Evolutionary conservation across 1,140 invertebrate species (phyloP).

Genomic region (Heliothis virescens): DNA sequence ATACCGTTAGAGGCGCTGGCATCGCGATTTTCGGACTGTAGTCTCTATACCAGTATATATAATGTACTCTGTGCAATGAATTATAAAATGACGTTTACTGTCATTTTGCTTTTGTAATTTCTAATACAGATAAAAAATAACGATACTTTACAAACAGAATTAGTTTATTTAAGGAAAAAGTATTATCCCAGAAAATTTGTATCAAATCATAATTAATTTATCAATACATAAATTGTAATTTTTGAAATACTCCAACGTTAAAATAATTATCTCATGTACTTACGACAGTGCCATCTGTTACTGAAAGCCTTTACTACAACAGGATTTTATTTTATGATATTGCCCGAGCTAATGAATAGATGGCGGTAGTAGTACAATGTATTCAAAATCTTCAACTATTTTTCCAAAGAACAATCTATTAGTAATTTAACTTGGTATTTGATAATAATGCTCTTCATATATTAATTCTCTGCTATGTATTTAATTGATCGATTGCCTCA

Average conservation of each 20-base stretch:
- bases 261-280: background rate
- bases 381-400: too few species aligned
- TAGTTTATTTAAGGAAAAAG: background rate
- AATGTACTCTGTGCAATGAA: too few species aligned
- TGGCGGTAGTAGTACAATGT: background rate
- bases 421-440: too few species aligned
- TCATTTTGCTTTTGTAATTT: conserved; percentile 37
- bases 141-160: background rate
- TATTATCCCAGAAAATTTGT: too few species aligned
- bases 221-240: background rate
- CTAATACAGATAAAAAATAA: conserved; percentile 23
- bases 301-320: background rate
- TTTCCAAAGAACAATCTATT: too few species aligned
- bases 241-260: background rate
- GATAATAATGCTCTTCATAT: background rate
- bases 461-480: background rate
- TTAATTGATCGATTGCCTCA: background rate
- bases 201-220: too few species aligned
- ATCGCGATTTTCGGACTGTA: too few species aligned
- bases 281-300: background rate
- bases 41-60: too few species aligned
- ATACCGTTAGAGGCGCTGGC: too few species aligned
- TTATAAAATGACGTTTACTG: conserved; percentile 54
- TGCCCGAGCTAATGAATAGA: background rate
- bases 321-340: background rate